These are phyloP conservation scores for Theonella swinhoei DNA, from an alignment of 37 sponge, comb jelly and placozoan species.

Conservation along the genomic window DNA sequence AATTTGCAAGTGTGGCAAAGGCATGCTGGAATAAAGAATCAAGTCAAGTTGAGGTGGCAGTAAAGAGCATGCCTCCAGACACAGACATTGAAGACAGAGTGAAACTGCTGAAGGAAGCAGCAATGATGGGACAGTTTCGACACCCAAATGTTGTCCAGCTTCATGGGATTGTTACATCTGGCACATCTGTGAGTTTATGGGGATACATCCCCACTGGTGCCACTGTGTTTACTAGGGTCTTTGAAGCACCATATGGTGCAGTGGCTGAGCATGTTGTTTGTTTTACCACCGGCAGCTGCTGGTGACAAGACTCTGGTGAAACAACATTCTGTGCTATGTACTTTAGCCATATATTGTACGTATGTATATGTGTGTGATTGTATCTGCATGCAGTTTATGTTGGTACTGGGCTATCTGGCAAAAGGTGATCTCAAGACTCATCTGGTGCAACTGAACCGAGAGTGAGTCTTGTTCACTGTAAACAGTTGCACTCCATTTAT, in stretches of 20 bases:
- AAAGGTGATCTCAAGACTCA: constrained; percentile 52
- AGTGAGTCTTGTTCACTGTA: background rate
- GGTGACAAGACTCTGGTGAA: too few relatives aligned
- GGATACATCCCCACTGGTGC: background rate
- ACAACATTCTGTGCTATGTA: too few relatives aligned
- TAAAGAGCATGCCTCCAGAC: background rate
- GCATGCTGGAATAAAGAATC: background rate
- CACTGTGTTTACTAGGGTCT: background rate
- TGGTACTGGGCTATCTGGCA: constrained; percentile 52
- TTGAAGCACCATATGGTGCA: background rate
- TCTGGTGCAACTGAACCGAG: constrained; percentile 36
- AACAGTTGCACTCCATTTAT: background rate
- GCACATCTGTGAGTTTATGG: background rate
- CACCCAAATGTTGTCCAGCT: constrained; percentile 82
- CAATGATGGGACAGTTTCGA: constrained; percentile 72
- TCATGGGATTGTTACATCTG: background rate
- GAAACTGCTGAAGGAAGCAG: constrained; percentile 75
- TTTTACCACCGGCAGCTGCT: too few relatives aligned
- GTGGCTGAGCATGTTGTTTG: background rate
- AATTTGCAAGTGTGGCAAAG: background rate
- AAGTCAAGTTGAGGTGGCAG: background rate
- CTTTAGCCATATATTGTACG: too few relatives aligned
- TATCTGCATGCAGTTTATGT: constrained; percentile 34
- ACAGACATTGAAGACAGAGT: background rate
- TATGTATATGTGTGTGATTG: too few relatives aligned